phyloP scores from a whole-genome alignment of 1,140 invertebrate genomes.

The Popillia japonica region DNA sequence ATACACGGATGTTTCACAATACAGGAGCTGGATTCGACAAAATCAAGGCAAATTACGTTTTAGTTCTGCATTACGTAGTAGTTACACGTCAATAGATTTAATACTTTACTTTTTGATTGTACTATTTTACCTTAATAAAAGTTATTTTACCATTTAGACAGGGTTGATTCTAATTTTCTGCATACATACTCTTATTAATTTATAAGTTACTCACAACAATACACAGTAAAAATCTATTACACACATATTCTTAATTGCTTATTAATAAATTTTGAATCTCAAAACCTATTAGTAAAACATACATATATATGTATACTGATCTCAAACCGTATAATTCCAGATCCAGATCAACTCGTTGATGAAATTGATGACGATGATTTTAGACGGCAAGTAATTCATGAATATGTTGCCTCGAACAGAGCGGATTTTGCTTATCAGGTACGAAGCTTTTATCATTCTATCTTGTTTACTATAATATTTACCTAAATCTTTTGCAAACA shows the following conservation, averaged over 20 bases:
- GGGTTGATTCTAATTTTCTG: no score
- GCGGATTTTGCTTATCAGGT: constrained; percentile 24
- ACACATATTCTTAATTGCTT: no score
- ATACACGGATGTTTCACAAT: constrained; percentile 34
- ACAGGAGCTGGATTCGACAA: constrained; percentile 29
- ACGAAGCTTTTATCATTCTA: background rate
- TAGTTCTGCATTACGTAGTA: background rate
- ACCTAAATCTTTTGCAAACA: background rate
- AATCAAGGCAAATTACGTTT: constrained; percentile 12
- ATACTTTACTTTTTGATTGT: background rate
- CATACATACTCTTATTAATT: no score
- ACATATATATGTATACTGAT: no score
- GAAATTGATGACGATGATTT: background rate
- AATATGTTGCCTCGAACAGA: background rate
- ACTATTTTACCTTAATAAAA: background rate
- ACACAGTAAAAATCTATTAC: no score
- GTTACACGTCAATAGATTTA: background rate
- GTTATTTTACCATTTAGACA: no score
- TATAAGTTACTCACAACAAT: no score
- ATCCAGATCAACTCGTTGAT: background rate
- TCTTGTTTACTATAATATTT: background rate
- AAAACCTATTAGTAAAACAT: no score
- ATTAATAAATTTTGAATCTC: no score
- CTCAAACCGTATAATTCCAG: background rate
- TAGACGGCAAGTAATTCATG: background rate